Conservation (phyloP, 35 echinoderm and acorn worm genomes). For the Stichopus chloronotus region DNA sequence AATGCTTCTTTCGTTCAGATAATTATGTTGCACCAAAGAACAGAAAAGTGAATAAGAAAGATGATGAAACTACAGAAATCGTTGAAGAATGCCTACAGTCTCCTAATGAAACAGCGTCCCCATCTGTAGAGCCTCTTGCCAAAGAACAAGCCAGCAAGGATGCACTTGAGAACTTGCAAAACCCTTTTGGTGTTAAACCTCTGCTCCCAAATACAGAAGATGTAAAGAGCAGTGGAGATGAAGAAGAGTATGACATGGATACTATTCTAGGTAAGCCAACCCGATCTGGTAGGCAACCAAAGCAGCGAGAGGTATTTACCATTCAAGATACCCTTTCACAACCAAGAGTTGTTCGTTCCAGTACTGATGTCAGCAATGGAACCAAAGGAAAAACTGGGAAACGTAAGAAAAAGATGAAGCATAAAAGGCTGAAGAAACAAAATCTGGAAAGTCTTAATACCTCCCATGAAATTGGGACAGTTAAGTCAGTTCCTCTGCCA, state of each 20-base stretch:
- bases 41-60: background rate
- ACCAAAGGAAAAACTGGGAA: background rate
- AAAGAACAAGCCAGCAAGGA: background rate
- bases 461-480: background rate
- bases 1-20: background rate
- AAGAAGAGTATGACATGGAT: conserved; percentile 42
- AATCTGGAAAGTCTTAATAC: background rate
- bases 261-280: conserved; percentile 32
- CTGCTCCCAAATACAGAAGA: background rate
- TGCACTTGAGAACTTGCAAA: conserved; percentile 2
- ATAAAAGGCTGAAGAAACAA: background rate
- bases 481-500: background rate
- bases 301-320: conserved; percentile 44
- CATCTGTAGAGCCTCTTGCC: background rate
- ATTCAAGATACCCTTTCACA: background rate
- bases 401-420: background rate
- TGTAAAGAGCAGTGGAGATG: conserved; percentile 19
- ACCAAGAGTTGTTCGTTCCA: background rate
- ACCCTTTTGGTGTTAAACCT: conserved; percentile 14
- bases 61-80: background rate
- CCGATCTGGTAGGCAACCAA: conserved; percentile 30
- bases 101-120: background rate
- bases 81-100: background rate
- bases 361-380: background rate
- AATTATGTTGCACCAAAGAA: conserved; percentile 27